A percentile compares a stretch with the other conserved stretches of the same genome.
Conservation (phyloP, 2,113 vertebrate genomes). For the Cyprinodon variegatus region DNA sequence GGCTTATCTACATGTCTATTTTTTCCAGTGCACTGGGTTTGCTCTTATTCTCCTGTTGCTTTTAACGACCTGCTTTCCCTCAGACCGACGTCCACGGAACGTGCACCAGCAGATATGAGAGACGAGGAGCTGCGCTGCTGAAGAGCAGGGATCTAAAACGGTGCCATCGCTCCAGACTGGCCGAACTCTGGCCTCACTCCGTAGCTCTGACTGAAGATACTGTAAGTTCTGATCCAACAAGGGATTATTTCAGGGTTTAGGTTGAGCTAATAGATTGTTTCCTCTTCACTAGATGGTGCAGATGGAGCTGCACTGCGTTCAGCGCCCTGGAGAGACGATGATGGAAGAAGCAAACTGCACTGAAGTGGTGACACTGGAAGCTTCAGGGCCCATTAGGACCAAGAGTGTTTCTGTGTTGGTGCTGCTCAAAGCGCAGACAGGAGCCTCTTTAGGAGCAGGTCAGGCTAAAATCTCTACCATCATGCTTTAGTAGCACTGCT, state of each 20-base stretch:
- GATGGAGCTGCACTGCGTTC: constrained; percentile 72
- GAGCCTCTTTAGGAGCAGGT: constrained; percentile 62
- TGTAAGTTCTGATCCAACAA: constrained; percentile 71
- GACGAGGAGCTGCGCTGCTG: constrained; percentile 67
- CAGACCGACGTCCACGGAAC: constrained; percentile 85
- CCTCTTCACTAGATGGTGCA: constrained; percentile 60
- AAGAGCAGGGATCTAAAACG: constrained; percentile 82
- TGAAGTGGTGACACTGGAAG: constrained; percentile 67
- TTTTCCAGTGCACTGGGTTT: neutral
- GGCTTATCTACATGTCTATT: too few species aligned
- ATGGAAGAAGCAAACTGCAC: constrained; percentile 82
- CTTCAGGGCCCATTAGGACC: constrained; percentile 60
- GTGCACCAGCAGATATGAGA: constrained; percentile 83
- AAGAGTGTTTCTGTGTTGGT: constrained; percentile 71
- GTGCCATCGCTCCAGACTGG: constrained; percentile 78
- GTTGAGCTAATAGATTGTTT: neutral
- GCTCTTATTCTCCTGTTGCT: neutral
- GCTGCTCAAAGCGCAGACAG: constrained; percentile 75
- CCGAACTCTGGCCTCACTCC: constrained; percentile 76
- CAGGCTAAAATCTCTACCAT: neutral
- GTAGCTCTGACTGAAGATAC: constrained; percentile 69
- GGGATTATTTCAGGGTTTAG: neutral
- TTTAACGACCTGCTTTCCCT: neutral
- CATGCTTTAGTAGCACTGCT: neutral
- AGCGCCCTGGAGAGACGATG: constrained; percentile 59